Evolutionary conservation across 2,888 invertebrate species (phyloP).

Genomic region (Sinelater perroti): DNA sequence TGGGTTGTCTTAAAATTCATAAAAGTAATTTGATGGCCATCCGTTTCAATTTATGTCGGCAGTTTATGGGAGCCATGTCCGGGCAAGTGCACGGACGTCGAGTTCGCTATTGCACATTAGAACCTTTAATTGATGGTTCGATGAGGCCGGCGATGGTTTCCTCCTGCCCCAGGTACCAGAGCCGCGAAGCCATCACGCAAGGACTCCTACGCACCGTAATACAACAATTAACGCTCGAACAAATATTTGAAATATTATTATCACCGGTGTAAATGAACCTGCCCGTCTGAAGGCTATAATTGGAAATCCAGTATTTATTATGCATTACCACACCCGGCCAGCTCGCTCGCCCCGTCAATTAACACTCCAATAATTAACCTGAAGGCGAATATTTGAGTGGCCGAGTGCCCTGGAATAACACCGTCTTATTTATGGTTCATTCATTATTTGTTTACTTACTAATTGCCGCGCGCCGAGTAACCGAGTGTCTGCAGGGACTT

Average conservation of each 20-base stretch:
- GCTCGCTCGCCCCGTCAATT: conserved; percentile 48
- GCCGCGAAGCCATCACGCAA: conserved; percentile 28
- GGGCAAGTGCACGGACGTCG: no score
- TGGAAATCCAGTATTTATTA: conserved; percentile 59
- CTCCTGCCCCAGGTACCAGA: neutral
- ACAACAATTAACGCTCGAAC: conserved; percentile 56
- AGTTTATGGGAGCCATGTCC: no score
- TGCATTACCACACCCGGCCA: conserved; percentile 53
- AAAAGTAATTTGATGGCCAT: no score
- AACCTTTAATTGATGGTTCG: conserved; percentile 3
- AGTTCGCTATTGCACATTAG: no score
- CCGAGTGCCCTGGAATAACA: conserved; percentile 47
- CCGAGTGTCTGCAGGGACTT: conserved; percentile 43
- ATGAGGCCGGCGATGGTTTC: neutral
- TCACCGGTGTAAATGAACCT: conserved; percentile 58
- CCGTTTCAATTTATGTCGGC: no score
- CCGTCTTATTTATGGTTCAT: conserved; percentile 57
- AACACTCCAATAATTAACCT: conserved; percentile 49
- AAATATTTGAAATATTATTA: conserved; percentile 60
- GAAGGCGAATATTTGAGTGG: conserved; percentile 44
- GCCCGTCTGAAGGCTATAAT: conserved; percentile 56
- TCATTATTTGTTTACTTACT: conserved; percentile 59
- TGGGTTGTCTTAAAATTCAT: no score
- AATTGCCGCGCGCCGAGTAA: conserved; percentile 53
- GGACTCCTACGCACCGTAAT: conserved; percentile 38